These are phyloP conservation scores for Acanthiza pusilla DNA, from an alignment of 2,797 vertebrate genomes.

Conservation along the genomic window DNA sequence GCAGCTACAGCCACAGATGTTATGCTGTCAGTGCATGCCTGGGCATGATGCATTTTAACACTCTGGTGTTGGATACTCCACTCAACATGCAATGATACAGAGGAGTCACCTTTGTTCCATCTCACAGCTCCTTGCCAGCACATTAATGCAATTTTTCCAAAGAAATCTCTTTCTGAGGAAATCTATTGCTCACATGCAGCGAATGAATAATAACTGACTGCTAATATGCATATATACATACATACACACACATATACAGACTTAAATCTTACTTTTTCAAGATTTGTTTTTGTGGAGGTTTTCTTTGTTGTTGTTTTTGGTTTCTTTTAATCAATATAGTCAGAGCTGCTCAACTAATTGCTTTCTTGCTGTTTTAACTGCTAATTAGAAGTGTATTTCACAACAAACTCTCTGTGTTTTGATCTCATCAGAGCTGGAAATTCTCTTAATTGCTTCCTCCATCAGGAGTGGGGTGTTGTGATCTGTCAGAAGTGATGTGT, in stretches of 20 bases:
- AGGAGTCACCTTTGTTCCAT: background rate
- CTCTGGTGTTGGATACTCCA: background rate
- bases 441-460: background rate
- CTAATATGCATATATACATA: background rate
- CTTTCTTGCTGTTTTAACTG: background rate
- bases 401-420: background rate
- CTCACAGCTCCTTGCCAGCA: background rate
- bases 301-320: background rate
- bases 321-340: background rate
- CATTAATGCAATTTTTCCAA: background rate
- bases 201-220: background rate
- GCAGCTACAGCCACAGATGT: background rate
- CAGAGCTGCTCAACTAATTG: background rate
- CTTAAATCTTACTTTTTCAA: background rate
- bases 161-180: background rate
- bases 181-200: background rate
- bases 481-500: background rate
- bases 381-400: background rate
- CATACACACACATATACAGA: rapidly evolving
- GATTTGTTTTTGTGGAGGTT: background rate
- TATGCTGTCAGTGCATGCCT: background rate
- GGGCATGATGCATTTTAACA: background rate
- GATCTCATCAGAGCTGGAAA: background rate
- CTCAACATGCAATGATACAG: background rate
- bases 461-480: background rate